phyloP scores from a whole-genome alignment of 2,888 invertebrate genomes.

The Syritta pipiens region DNA sequence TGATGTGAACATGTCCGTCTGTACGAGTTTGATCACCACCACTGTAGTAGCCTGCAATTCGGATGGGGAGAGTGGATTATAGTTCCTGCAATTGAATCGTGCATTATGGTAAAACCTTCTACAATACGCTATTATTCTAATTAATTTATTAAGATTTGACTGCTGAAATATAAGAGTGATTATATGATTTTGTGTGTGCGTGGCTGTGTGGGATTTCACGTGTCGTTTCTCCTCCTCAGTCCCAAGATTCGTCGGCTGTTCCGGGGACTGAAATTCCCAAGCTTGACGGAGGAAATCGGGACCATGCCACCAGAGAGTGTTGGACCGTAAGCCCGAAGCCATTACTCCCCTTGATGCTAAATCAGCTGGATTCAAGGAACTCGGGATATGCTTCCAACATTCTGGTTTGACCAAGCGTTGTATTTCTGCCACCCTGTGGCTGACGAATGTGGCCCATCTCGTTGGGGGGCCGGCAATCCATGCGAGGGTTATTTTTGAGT shows the following conservation, averaged over 20 bases:
- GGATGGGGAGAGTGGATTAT: not conserved
- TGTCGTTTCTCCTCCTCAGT: not conserved
- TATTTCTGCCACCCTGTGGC: not conserved
- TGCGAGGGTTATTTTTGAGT: conserved; percentile 49
- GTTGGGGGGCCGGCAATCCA: conserved; percentile 53
- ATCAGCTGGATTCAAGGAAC: not conserved
- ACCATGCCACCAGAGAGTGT: not conserved
- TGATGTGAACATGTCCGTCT: not conserved
- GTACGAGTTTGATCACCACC: not conserved
- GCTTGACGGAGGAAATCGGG: not conserved
- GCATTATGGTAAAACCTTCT: too few relatives aligned
- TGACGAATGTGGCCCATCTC: not conserved
- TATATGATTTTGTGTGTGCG: not conserved
- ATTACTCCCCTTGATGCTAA: not conserved
- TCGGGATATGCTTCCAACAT: not conserved
- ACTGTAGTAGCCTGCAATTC: not conserved
- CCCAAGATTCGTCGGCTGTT: not conserved
- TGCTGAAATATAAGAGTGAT: not conserved
- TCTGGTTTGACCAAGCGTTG: not conserved
- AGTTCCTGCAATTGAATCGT: not conserved
- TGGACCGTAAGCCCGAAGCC: not conserved
- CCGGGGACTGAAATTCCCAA: not conserved
- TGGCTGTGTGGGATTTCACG: not conserved
- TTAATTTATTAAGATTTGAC: not conserved
- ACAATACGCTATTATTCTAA: not conserved